A percentile compares a stretch with the other conserved stretches of the same genome.
phyloP scores from a whole-genome alignment of 2,113 vertebrate genomes.

The Hippocampus barbouri region DNA sequence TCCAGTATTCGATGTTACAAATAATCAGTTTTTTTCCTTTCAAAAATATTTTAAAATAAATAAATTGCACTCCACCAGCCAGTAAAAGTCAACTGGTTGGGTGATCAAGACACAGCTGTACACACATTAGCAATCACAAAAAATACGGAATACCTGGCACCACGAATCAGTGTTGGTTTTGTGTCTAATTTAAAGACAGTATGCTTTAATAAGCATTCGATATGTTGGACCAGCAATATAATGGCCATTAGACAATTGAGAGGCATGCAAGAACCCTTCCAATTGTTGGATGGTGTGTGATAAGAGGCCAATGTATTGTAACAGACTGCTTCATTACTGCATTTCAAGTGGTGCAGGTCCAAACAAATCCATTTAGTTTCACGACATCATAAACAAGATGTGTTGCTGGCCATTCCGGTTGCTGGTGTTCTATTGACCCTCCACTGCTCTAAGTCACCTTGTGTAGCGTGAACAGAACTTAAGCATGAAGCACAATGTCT shows the following conservation, averaged over 20 bases:
- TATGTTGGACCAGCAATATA: constrained; percentile 43
- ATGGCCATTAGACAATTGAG: constrained; percentile 42
- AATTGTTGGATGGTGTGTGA: constrained; percentile 37
- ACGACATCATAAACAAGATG: constrained; percentile 67
- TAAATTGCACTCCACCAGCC: too few species aligned
- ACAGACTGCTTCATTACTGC: constrained; percentile 64
- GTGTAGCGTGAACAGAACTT: constrained; percentile 36
- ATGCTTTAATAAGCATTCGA: constrained; percentile 38
- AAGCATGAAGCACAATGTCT: constrained; percentile 38
- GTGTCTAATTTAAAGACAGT: constrained; percentile 38
- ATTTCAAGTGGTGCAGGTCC: constrained; percentile 67
- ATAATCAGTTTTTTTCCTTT: neutral
- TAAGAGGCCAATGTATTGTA: constrained; percentile 56
- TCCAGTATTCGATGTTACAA: constrained; percentile 1
- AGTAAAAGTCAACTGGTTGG: neutral
- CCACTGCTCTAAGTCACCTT: constrained; percentile 37
- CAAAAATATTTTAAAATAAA: too few species aligned
- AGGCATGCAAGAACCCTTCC: constrained; percentile 31
- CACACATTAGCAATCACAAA: neutral
- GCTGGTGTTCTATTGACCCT: constrained; percentile 60
- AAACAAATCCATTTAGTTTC: constrained; percentile 69
- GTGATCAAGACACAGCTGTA: constrained; percentile 4
- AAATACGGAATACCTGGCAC: neutral
- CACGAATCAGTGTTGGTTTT: constrained; percentile 4
- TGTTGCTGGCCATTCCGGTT: constrained; percentile 56